Conservation (phyloP, 2,113 vertebrate genomes). For the Otolemur garnettii region DNA sequence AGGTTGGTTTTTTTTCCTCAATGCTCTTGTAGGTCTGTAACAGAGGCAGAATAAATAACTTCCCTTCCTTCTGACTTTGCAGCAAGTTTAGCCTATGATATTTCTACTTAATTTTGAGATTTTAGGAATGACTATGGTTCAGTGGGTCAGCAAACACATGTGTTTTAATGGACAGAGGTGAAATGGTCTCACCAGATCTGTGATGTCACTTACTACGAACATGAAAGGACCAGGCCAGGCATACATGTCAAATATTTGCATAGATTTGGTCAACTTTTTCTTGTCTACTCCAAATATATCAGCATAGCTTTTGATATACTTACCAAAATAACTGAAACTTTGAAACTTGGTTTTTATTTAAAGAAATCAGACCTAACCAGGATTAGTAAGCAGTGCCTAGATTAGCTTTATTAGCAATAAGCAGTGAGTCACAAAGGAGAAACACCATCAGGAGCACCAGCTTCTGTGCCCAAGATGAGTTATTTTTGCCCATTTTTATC, state of each 20-base stretch:
- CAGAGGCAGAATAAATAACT: neutral
- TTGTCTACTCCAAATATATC: neutral
- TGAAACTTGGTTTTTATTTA: conserved; percentile 39
- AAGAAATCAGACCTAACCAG: conserved; percentile 29
- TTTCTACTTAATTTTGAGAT: conserved; percentile 17
- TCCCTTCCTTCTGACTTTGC: neutral
- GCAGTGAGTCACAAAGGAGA: conserved; percentile 53
- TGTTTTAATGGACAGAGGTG: neutral
- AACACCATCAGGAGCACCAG: neutral
- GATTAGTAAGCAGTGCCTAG: neutral
- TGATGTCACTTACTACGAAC: neutral
- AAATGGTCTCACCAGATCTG: neutral
- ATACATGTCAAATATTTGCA: neutral
- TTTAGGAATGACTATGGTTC: neutral
- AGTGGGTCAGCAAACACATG: neutral
- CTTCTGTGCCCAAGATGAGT: conserved; percentile 35
- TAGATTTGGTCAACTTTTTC: neutral
- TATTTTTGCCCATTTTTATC: conserved; percentile 63
- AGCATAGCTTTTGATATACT: neutral
- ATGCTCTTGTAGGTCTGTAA: neutral
- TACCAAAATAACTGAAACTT: conserved; percentile 35
- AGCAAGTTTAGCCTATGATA: neutral
- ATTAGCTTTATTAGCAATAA: conserved; percentile 66
- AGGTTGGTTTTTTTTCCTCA: neutral
- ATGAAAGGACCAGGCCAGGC: neutral